Evolutionary conservation across 2,888 invertebrate species (phyloP), one percentile per base, ranked within the genome.

Genomic region (Morpho helenor): DNA sequence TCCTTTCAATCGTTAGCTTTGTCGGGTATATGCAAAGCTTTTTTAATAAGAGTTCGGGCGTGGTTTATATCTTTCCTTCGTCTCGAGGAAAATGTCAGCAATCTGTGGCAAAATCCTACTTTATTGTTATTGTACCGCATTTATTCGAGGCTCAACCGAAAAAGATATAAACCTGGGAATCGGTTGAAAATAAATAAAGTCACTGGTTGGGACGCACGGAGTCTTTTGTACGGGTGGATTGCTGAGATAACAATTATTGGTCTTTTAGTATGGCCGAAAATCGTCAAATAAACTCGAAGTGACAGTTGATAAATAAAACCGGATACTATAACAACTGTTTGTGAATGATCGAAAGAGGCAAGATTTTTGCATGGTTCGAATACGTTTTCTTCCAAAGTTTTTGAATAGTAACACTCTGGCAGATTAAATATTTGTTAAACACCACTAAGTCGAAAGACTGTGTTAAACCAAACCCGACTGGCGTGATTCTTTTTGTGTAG

Each of bases 81-180:
- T 80, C 80, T 80, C 78, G 72, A 72, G 80, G 82, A 84, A 67
- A 85, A 87, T 85, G 85, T 87, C 86, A 83, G 86, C 84, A 81
- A 85, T 85, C 81, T 82, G 77, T 73, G 77, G 75, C 76, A 69
- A 84, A 87, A 87, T 84, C 83, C 87, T 80, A 76, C 80, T 87
- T 87, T 87, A 86, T 81, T 85, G 84, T 87, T 87, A 86, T 82
- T 83, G 84, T 83, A 74, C 80, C 80, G 79, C 84, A 80, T 84
- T 84, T 84, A 84, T 85, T 79, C 75, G 78, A 72, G 76, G 77
- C 80, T 80, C 79, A 72, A 74, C 72, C 67, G 71, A 75, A 79
- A 77, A 75, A 80, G 75, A 80, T 82, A 82, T 83, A 84, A 84
- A 86, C 83, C 82, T 83, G 79, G 75, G 63, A 81, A 86, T 81